Percentiles rank a stretch among this genome's conserved stretches.
Evolutionary conservation across 2,888 invertebrate species (phyloP).

Genomic region (Hoplodrina ambigua): DNA sequence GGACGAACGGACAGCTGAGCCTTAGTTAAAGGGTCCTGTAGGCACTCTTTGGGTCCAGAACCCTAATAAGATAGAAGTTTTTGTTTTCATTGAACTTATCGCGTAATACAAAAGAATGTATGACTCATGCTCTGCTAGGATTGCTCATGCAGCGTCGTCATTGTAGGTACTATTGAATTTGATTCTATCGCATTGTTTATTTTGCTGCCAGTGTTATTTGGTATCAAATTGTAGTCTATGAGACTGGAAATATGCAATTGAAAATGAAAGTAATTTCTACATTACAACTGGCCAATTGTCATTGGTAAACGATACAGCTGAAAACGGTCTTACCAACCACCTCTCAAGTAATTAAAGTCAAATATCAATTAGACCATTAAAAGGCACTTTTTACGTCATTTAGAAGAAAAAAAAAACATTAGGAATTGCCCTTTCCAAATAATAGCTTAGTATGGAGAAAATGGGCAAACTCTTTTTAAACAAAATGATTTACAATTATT

Average conservation of each 20-base stretch:
- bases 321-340: neutral
- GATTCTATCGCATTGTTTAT: slow-evolving; percentile 1
- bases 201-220: neutral
- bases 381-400: too few species aligned
- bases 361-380: too few species aligned
- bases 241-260: neutral
- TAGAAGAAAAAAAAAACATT: too few species aligned
- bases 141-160: slow-evolving; percentile 37
- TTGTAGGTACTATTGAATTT: slow-evolving; percentile 22
- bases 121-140: slow-evolving; percentile 25
- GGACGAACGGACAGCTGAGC: too few species aligned
- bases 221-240: neutral
- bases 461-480: too few species aligned
- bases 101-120: slow-evolving; percentile 33
- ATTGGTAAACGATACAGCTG: neutral
- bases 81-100: slow-evolving; percentile 34
- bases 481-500: too few species aligned
- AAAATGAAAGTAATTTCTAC: neutral
- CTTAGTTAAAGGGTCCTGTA: too few species aligned
- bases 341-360: too few species aligned
- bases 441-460: too few species aligned
- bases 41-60: too few species aligned
- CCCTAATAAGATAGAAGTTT: neutral
- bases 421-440: too few species aligned
- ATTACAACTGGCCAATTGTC: neutral